Base-by-base conservation (phyloP, 1,140 invertebrate genomes). In the Drosophila carrolli region DNA sequence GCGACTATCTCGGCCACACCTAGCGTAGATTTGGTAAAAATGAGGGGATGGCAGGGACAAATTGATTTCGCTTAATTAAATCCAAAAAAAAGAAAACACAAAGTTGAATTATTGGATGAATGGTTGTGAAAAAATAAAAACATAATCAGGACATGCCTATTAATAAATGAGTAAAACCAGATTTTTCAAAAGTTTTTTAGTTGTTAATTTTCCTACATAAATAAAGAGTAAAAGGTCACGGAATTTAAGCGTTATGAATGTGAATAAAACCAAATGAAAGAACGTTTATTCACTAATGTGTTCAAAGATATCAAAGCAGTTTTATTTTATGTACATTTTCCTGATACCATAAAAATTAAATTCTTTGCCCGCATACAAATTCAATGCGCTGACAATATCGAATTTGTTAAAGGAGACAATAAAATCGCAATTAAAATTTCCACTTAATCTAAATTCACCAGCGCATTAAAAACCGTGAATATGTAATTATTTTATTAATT, bases 401-500 rank as follows among this genome's bases (percentile, higher is more conserved):
- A 59, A 8, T 38, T n/a, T 38, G n/a, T 58, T 57, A 13, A 57
- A 40, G 2, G 10, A n/a, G 5, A 59, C 44, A 75, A 75, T 71
- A 58, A 75, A 65, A 58, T 41, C 10, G 35, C 51, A 86, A 86
- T 85, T 78, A 75, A 62, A 78, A 71, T 68, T 44, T 71, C 40
- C 65, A 65, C 63, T 78, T 75, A 67, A 78, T 63, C 60, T 55
- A 67, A 88, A 81, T 78, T 72, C 59, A 35, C 23, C 47, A 14
- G 41, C 66, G 48, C 57, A 56, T 54, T 63, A 27, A 60, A 47
- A 46, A 47, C 9, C n/a, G 46, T 19, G 48, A 75, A 65, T 48
- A 62, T 51, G 66, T 86, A 75, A 86, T 88, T 86, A 82, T 73
- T 75, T 76, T 88, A 67, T 73, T 88, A 86, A 88, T 86, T 82